Base-by-base conservation (phyloP, 2,888 invertebrate species). In the Pandemis cinnamomeana region DNA sequence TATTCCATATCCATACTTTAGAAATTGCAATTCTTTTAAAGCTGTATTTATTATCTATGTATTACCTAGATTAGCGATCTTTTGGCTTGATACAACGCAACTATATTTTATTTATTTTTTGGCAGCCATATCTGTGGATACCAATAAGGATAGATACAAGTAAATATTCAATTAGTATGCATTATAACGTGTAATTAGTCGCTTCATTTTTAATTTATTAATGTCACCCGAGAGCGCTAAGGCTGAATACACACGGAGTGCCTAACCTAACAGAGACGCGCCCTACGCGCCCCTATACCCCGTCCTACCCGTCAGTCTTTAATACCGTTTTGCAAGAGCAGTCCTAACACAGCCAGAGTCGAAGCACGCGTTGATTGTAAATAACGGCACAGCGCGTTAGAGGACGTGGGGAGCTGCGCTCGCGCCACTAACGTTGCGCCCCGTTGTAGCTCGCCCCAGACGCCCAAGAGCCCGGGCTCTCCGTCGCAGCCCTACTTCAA, bases 401-500 rank as follows among this genome's bases (percentile, higher is more conserved):
- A 64, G 64, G 27, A 64, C 63, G 53, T 36, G 53, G 41, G 20
- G 15, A 15, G 27, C 66, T n/a, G 53, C 53, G 64, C 53, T 13
- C 53, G 67, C 67, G 51, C 53, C 51, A 90, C 88, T 94, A 94
- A 94, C 93, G 86, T 85, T 86, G 88, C 91, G 94, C 86, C 88
- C 87, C 64, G 84, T 92, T 92, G 90, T 92, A 97, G 97, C 96
- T 96, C 97, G 93, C 96, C 97, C 94, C 95, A 95, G 95, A 96
- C 96, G 87, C 95, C 95, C 90, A 92, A 94, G 92, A 95, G 95
- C 92, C 94, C 94, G 89, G 89, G 92, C 90, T 96, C 95, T 89
- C 95, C 95, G 89, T 94, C 95, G 88, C 95, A 95, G 92, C 97
- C 97, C 90, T 95, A 96, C 93, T 98, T 98, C 96, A 97, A 96